Evolutionary conservation across 2,797 vertebrate genomes (phyloP).

Genomic region (Macroramphosus scolopax): DNA sequence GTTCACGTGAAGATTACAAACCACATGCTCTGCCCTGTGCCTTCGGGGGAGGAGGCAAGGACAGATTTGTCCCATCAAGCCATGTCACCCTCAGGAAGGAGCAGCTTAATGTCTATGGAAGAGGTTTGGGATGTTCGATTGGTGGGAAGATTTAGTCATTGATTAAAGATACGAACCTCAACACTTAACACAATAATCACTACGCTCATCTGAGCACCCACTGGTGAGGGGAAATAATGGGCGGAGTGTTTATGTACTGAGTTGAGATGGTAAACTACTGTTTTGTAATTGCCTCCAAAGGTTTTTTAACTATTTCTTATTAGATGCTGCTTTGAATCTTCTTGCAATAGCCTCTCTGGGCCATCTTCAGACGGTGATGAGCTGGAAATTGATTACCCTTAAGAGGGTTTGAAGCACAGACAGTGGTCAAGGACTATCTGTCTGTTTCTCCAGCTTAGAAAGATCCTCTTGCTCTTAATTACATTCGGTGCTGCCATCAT

Average conservation of each 20-base stretch:
- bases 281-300: neutral
- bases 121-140: slow-evolving; percentile 1
- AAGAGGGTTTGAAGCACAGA: slow-evolving; percentile 48
- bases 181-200: slow-evolving; percentile 21
- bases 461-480: slow-evolving; percentile 3
- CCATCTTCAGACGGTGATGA: slow-evolving; percentile 49
- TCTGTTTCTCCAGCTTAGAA: slow-evolving; percentile 22
- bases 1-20: slow-evolving; percentile 73
- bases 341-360: slow-evolving; percentile 13
- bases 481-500: slow-evolving; percentile 50
- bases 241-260: slow-evolving; percentile 12
- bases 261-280: too few species aligned
- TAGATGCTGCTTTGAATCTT: neutral
- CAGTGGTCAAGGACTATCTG: slow-evolving; percentile 30
- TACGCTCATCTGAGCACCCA: slow-evolving; percentile 23
- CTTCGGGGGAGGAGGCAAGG: slow-evolving; percentile 29
- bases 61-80: slow-evolving; percentile 50
- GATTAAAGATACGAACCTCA: slow-evolving; percentile 7
- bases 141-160: too few species aligned
- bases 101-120: slow-evolving; percentile 6
- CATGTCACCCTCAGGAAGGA: slow-evolving; percentile 42
- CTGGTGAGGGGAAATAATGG: slow-evolving; percentile 6
- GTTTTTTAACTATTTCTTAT: neutral
- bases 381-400: slow-evolving; percentile 46
- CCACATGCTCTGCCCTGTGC: slow-evolving; percentile 71